Conservation (phyloP, 2,888 invertebrate species). For the Argynnis bischoffii region DNA sequence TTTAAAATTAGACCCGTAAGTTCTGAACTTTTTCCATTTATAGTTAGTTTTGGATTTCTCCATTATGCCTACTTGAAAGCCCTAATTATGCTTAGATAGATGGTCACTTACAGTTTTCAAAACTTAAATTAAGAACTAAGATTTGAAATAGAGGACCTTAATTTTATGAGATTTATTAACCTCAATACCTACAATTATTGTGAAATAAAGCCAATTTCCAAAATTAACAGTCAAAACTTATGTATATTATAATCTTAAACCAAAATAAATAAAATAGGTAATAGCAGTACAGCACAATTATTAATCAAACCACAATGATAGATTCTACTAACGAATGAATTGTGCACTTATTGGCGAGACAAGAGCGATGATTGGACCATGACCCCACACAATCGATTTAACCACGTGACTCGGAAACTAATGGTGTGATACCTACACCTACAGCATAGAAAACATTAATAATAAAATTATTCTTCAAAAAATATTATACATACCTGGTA, state of each 20-base stretch:
- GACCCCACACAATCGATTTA: slow-evolving; percentile 50
- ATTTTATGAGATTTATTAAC: too few relatives aligned
- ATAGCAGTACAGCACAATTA: slow-evolving; percentile 10
- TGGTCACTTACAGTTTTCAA: too few relatives aligned
- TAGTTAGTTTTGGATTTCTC: too few relatives aligned
- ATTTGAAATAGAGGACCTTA: too few relatives aligned
- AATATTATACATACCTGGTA: too few relatives aligned
- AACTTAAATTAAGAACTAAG: too few relatives aligned
- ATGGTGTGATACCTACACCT: slow-evolving; percentile 5
- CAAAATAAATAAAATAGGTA: slow-evolving; percentile 6
- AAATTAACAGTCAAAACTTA: neutral
- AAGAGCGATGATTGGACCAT: slow-evolving; percentile 60
- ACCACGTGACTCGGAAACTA: slow-evolving; percentile 24
- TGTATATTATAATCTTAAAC: neutral
- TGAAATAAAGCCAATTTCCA: neutral
- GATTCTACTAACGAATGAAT: slow-evolving; percentile 56
- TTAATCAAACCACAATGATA: slow-evolving; percentile 19
- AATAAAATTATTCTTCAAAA: too few relatives aligned
- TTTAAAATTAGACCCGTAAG: too few relatives aligned
- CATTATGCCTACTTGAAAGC: too few relatives aligned
- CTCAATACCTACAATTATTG: neutral
- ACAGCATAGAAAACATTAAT: neutral
- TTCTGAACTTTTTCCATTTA: too few relatives aligned
- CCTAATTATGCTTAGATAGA: too few relatives aligned
- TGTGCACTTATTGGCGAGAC: slow-evolving; percentile 55